These are phyloP conservation scores for Eupsilia transversa DNA, from an alignment of 2,888 invertebrate genomes.

Conservation along the genomic window DNA sequence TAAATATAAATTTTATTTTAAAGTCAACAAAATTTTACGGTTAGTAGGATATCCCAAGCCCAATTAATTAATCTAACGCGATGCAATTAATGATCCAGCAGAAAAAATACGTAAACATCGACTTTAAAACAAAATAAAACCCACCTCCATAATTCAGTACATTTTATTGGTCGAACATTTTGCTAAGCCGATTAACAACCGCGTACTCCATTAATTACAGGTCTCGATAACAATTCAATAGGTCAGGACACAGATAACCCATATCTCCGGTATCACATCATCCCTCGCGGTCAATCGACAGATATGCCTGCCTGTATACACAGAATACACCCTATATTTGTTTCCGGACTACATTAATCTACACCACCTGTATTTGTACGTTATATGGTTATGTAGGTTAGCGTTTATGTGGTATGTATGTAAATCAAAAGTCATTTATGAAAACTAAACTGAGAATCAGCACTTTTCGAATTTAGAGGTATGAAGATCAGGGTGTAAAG, in stretches of 20 bases:
- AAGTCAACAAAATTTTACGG: background rate
- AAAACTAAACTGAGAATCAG: too few species aligned
- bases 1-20: background rate
- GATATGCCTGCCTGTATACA: constrained; percentile 65
- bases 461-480: too few species aligned
- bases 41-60: background rate
- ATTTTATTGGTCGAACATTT: constrained; percentile 17
- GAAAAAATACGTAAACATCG: background rate
- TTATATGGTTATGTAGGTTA: constrained; percentile 19
- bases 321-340: constrained; percentile 74
- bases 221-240: constrained; percentile 50
- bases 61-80: background rate
- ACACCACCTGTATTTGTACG: constrained; percentile 44
- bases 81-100: background rate
- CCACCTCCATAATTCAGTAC: background rate
- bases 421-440: too few species aligned
- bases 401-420: background rate
- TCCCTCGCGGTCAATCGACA: constrained; percentile 61
- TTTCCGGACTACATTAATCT: constrained; percentile 78
- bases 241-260: constrained; percentile 58
- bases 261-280: constrained; percentile 62
- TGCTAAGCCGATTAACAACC: constrained; percentile 10
- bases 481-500: too few species aligned
- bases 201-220: constrained; percentile 47
- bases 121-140: background rate